Base-by-base conservation (phyloP, 35 echinoderm and acorn worm species). In the Ptychodera flava region DNA sequence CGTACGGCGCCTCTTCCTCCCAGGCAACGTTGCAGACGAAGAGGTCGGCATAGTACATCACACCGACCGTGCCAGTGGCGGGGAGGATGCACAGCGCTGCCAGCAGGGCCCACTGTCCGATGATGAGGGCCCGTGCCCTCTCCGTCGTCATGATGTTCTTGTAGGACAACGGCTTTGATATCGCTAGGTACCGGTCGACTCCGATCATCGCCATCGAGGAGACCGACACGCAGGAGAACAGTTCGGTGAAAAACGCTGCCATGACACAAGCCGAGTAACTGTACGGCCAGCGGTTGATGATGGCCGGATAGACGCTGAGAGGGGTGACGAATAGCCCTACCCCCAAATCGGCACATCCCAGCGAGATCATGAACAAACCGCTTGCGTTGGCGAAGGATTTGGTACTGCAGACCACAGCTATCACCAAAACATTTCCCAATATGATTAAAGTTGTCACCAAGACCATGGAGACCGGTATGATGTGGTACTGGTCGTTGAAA, bases 111-210 rank as follows among this genome's bases (percentile, higher is more conserved):
- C 93, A 95, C 16, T 92, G 14, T 0, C 36, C 16, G 1, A 85
- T 33, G 33, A 90, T 83, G n/a, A 88, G 52, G 16, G 79, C 32
- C 29, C 87, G 33, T 2, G 93, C 84, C 77, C 87, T 28, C 1
- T 32, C 77, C 34, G 77, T 45, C 30, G 90, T 88, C 31, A 95
- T 77, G 14, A 92, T 31, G 0, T 85, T 82, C 27, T 87, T 90
- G 38, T 95, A 95, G 33, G 79, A 33, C 77, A 95, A 31, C 0
- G 93, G 93, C 33, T 92, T 81, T 28, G 84, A 83, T 33, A 95
- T 87, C 35, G 93, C 93, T 36, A 90, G 78, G 81, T 92, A 95
- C 1, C 93, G 93, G 31, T 95, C 93, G 27, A 92, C 35, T 31
- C 93, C 86, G 33, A 95, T 95, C 31, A 88, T 78, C 0, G 90